Evolutionary conservation across 1,140 invertebrate species (phyloP), one percentile per base, ranked within the genome.

Genomic region (Chionoecetes opilio): DNA sequence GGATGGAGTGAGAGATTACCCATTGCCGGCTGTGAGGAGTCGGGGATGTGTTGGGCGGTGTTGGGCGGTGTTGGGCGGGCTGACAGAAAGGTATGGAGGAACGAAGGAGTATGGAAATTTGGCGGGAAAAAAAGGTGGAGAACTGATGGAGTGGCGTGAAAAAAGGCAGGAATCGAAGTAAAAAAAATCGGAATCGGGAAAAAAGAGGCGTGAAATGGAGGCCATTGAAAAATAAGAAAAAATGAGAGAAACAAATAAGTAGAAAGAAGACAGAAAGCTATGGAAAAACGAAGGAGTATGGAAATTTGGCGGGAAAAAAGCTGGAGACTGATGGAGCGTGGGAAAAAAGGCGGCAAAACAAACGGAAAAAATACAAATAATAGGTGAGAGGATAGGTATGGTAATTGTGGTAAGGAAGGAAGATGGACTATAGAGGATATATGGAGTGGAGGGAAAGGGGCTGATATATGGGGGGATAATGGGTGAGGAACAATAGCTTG

Each of bases 1-100:
- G 26, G 63, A 75, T 26, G 63, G 63, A 75, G 63, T 75, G 63
- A 75, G 63, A 75, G 63, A 75, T 75, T 75, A 75, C 63, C n/a
- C 63, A 0, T 21, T n/a, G 63, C 11, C 11, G 63, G 63, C 63
- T 75, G 63, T n/a, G 1, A 75, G 21, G 63, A 75, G 21, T 75
- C 21, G 63, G n/a, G 26, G 21, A 21, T 75, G 63, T n/a, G 63
- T 75, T 1, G n/a, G 6, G n/a, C n/a, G 63, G n/a, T 75, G 21
- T 75, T 17, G 26, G 26, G 63, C 2, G 2, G 63, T 75, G n/a
- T 75, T 17, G 9, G n/a, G 63, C 21, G n/a, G n/a, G n/a, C n/a
- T n/a, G 8, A 75, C 21, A 26, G 21, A 75, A 75, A n/a, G n/a
- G 63, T 75, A 26, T 75, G 63, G 63, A 26, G 8, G 63, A 75